phyloP scores from a whole-genome alignment of 23 tunicate genomes.

The Diplosoma virens region DNA sequence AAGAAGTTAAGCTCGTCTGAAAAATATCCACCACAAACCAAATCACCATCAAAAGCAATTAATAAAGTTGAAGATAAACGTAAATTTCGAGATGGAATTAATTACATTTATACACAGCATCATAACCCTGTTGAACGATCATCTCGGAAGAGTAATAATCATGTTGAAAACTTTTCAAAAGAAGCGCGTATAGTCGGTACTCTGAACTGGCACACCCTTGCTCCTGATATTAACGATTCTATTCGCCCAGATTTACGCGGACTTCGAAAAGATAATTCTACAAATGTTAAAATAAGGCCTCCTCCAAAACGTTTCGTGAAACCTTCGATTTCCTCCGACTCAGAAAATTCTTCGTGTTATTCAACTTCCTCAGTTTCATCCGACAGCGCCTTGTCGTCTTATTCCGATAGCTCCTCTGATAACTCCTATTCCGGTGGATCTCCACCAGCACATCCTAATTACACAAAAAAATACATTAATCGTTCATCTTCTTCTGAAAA shows the following conservation, averaged over 20 bases:
- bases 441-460: background rate
- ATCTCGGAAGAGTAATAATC: background rate
- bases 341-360: slow-evolving; percentile 4
- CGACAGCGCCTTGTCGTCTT: background rate
- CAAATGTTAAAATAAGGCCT: background rate
- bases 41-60: too few relatives aligned
- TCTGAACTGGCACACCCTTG: slow-evolving; percentile 36
- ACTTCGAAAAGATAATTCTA: background rate
- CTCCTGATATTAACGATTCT: background rate
- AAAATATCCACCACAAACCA: too few relatives aligned
- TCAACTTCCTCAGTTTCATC: slow-evolving; percentile 1
- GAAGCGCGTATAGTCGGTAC: slow-evolving; percentile 5
- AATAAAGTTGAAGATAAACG: too few relatives aligned
- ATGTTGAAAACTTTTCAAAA: background rate
- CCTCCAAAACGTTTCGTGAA: background rate
- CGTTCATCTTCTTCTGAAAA: background rate
- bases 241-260: slow-evolving; percentile 34
- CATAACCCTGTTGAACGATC: background rate
- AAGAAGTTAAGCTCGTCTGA: too few relatives aligned
- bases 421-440: background rate
- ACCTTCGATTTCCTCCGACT: background rate
- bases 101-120: too few relatives aligned
- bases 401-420: background rate
- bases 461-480: background rate
- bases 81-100: too few relatives aligned